Percentiles rank a stretch among this genome's conserved stretches.
Conservation (phyloP, 2,888 invertebrate genomes). For the Sympetrum striolatum region DNA sequence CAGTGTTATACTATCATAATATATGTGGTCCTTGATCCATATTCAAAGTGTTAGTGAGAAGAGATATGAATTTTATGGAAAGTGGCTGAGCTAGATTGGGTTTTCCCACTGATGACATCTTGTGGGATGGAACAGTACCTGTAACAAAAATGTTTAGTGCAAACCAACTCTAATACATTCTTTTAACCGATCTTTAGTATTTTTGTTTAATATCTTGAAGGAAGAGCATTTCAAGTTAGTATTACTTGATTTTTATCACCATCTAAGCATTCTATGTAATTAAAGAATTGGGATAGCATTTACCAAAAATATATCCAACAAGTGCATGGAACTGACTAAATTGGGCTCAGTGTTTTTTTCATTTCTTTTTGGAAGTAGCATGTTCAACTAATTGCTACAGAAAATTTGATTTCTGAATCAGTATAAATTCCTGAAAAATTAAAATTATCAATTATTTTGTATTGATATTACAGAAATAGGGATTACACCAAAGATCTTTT, state of each 20-base stretch:
- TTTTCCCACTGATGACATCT: background rate
- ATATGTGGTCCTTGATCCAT: slow-evolving; percentile 35
- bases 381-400: no score
- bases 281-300: background rate
- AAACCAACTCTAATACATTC: background rate
- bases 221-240: background rate
- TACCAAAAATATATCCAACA: no score
- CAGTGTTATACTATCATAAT: slow-evolving; percentile 24
- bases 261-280: background rate
- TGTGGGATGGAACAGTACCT: background rate
- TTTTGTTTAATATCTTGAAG: background rate
- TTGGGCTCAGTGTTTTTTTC: no score
- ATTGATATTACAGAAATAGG: no score
- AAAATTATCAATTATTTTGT: no score
- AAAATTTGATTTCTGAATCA: no score
- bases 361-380: no score
- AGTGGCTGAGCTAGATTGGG: background rate
- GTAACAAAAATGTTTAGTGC: background rate
- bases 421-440: no score
- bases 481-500: no score
- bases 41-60: slow-evolving; percentile 32
- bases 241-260: background rate
- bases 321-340: no score
- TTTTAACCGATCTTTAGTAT: background rate
- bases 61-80: slow-evolving; percentile 12